These are phyloP conservation scores for Drosophila subobscura DNA, from an alignment of 1,140 invertebrate genomes.

Conservation along the genomic window DNA sequence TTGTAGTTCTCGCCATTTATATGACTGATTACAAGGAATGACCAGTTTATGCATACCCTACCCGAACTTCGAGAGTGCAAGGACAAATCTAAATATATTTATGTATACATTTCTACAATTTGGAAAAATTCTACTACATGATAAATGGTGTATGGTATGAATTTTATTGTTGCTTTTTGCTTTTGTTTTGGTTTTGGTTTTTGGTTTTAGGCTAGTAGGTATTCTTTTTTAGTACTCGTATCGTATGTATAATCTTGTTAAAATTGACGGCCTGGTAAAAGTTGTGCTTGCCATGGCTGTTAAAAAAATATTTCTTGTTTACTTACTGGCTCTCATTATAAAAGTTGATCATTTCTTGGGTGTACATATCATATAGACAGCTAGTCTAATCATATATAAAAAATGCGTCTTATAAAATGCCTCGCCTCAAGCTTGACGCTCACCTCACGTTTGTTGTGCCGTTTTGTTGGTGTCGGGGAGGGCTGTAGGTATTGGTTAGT, in stretches of 20 bases:
- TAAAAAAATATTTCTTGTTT: constrained; percentile 77
- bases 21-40: constrained; percentile 14
- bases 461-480: constrained; percentile 43
- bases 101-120: constrained; percentile 69
- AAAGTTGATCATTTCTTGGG: constrained; percentile 70
- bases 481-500: constrained; percentile 53
- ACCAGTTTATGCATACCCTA: constrained; percentile 29
- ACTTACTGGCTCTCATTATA: constrained; percentile 79
- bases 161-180: constrained; percentile 24
- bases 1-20: constrained; percentile 8
- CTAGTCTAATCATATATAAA: constrained; percentile 71
- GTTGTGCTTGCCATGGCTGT: constrained; percentile 71
- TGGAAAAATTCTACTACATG: constrained; percentile 78
- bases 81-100: constrained; percentile 49
- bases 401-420: constrained; percentile 79
- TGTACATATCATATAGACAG: constrained; percentile 69
- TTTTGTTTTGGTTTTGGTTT: constrained; percentile 38
- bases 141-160: constrained; percentile 54
- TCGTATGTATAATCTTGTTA: constrained; percentile 69
- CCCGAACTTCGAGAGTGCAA: constrained; percentile 29
- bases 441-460: constrained; percentile 42
- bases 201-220: constrained; percentile 32
- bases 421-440: constrained; percentile 59
- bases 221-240: constrained; percentile 13
- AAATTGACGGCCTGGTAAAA: constrained; percentile 74